Base-by-base conservation (phyloP, 37 sponge, comb jelly and placozoan species). In the Cliona cf. orientalis region DNA sequence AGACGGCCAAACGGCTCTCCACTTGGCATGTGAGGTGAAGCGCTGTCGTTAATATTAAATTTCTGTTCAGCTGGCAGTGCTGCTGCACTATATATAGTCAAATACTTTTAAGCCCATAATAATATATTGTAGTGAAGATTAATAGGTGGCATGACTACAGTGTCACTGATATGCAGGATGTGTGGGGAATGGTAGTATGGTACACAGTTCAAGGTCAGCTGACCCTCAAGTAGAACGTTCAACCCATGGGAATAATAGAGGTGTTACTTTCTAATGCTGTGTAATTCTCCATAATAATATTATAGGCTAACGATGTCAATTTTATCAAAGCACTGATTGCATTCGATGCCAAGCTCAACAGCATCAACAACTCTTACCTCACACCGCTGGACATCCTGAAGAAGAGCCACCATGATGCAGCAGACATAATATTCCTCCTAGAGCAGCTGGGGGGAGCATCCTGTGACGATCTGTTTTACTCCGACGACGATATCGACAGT, bases 241-340 rank as follows among this genome's bases (percentile, higher is more conserved):
- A 19, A 17, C 55, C 11, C 55, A 19, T 19, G 14, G 55, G 17
- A 11, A 17, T 19, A 11, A 49, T 49, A 17, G 11, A 49, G 11
- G 55, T 49, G 55, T 49, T 19, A 49, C 17, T 11, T 49, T 49
- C 14, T 19, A 11, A 49, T 17, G 17, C 11, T 49, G 55, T 19
- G 55, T 19, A 11, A 49, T 49, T 19, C 11, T 49, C 11, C 55
- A 49, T 17, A 49, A 49, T 17, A 49, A 11, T 17, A 19, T 17
- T 49, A 66, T 67, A 79, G 81, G 23, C 22, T 17, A 35, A 49
- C 37, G 81, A 81, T 58, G n/a, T 55, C 0, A 49, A 1, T 25
- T 53, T 29, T 41, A 43, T 55, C 38, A 81, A 70, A 58, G 81
- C 81, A 43, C 72, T 81, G 22, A 6, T 81, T 57, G 81, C 81